Evolutionary conservation across 2,888 invertebrate genomes (phyloP).

Genomic region (Thereva nobilitata): DNA sequence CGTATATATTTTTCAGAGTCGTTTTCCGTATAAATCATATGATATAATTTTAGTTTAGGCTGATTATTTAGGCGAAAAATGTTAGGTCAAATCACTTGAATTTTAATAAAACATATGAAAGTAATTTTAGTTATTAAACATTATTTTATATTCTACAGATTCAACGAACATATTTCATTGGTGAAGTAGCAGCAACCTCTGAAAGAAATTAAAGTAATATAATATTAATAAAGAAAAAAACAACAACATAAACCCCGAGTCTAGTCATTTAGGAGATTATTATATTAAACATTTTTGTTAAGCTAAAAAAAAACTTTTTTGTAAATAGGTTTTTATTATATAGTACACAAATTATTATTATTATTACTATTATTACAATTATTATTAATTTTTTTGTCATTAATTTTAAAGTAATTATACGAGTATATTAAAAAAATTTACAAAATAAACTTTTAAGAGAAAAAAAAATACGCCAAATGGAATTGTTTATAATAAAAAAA

Average conservation of each 20-base stretch:
- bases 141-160: conserved; percentile 27
- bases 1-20: no score
- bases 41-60: no score
- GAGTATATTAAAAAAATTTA: neutral
- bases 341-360: conserved; percentile 8
- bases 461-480: conserved; percentile 39
- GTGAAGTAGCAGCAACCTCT: conserved; percentile 13
- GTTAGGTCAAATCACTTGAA: no score
- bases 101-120: neutral
- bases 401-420: conserved; percentile 21
- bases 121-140: neutral
- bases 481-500: conserved; percentile 39
- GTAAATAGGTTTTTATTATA: conserved; percentile 18
- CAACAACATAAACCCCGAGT: conserved; percentile 33
- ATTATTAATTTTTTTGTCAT: conserved; percentile 7
- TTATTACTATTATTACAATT: conserved; percentile 22
- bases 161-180: conserved; percentile 29
- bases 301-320: conserved; percentile 23
- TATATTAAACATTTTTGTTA: conserved; percentile 33
- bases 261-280: conserved; percentile 41
- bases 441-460: neutral
- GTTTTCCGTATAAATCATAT: no score
- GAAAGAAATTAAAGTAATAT: neutral
- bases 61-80: no score
- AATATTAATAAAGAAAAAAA: conserved; percentile 22